These are phyloP conservation scores for Plebejus anna DNA, from an alignment of 2,888 invertebrate species.

Conservation along the genomic window DNA sequence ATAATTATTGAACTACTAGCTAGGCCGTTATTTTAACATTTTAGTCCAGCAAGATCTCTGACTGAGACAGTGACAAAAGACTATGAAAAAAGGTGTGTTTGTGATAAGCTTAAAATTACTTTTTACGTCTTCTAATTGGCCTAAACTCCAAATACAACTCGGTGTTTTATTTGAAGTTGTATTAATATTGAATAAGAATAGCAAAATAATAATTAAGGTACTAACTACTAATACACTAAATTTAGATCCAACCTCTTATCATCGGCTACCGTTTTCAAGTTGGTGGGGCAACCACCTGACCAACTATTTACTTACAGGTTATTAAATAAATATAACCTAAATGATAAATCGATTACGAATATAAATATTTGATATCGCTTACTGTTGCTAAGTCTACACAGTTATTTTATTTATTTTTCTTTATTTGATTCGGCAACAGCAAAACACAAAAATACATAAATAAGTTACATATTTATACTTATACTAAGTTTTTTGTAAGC, in stretches of 20 bases:
- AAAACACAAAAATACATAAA: too few species aligned
- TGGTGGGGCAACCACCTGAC: slow-evolving; percentile 7
- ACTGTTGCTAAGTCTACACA: neutral
- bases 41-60: too few species aligned
- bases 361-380: slow-evolving; percentile 18
- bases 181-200: neutral
- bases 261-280: slow-evolving; percentile 22
- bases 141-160: too few species aligned
- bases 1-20: too few species aligned
- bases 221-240: neutral
- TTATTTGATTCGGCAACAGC: neutral
- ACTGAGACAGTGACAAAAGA: too few species aligned
- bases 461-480: too few species aligned
- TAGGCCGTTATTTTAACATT: too few species aligned
- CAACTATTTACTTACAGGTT: neutral
- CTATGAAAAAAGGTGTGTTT: too few species aligned
- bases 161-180: too few species aligned
- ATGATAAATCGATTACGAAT: neutral
- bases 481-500: too few species aligned
- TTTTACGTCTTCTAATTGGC: too few species aligned
- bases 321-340: slow-evolving; percentile 22
- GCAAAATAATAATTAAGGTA: neutral
- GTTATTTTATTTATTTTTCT: neutral
- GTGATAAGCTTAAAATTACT: too few species aligned
- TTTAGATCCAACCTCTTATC: neutral